Base-by-base conservation (phyloP, 2,888 invertebrate species). In the Aphidoletes aphidimyza region DNA sequence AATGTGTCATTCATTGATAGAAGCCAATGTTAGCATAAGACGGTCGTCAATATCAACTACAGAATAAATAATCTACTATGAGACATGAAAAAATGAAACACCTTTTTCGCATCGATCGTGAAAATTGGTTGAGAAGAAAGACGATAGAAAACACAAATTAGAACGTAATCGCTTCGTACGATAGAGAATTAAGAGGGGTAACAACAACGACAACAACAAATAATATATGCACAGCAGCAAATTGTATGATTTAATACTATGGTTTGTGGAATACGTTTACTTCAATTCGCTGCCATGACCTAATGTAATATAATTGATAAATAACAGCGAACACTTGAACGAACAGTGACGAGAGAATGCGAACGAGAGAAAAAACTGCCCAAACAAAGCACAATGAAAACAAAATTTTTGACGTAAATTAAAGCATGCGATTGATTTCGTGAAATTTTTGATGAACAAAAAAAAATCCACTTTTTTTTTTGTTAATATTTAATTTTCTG, bases 271-370 rank as follows among this genome's bases (percentile, higher is more conserved):
- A 54, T 69, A 14, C 42, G 42, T 42, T 42, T 42, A 14, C 42
- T 42, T 42, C 69, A 69, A 47, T 30, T 30, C 30, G 30, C 69
- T 69, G 69, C 69, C 69, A 69, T 69, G 69, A 69, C 69, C 69
- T 69, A 69, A 69, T 69, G 69, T 30, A 69, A 69, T 69, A 17
- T 69, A 69, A 69, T 69, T 69, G 69, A 69, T 69, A 69, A 69
- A 30, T 54, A 22, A 54, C n/a, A 54, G 54, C 54, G 22, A 54
- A 54, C 22, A 22, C 54, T 22, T 54, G 54, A 54, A 54, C 54
- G 22, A 9, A 42, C n/a, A 22, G n/a, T 5, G 22, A 54, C 26
- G 22, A 22, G 14, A 14, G 19, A 69, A 69, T 9, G 42, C 14
- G 14, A 42, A 14, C 6, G 42, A 42, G 42, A 42, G 42, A 42